Evolutionary conservation across 1,140 invertebrate species (phyloP), one percentile per base, ranked within the genome.

Genomic region (Monomorium pharaonis): DNA sequence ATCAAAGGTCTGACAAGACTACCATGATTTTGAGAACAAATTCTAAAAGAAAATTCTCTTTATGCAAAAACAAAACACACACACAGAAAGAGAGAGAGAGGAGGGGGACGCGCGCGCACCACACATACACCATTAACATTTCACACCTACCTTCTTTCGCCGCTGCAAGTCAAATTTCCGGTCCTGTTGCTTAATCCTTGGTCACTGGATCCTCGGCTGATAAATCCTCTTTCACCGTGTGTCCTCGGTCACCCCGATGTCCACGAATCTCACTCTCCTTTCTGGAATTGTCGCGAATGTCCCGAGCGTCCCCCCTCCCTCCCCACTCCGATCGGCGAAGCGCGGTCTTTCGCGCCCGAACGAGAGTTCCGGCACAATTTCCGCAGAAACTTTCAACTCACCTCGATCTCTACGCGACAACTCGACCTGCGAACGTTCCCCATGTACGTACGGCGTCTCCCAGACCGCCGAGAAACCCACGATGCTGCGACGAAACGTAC

Each of bases 121-220:
- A n/a, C n/a, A n/a, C n/a, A n/a, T n/a, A n/a, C n/a, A n/a, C 16
- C 9, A 37, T 74, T 72, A 72, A 72, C 9, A 33, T 74, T 9
- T 16, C n/a, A 3, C n/a, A 21, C 12, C 1, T 33, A 54, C 70
- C 47, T 74, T 74, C 1, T 16, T 7, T 33, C 47, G 5, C 30
- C n/a, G 69, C 5, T n/a, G 69, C 18, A 33, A 47, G 49, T 70
- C 24, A 30, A n/a, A 18, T 10, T 12, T 65, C 12, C 3, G 12
- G 42, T 24, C 4, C 0, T n/a, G 24, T 10, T 67, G 12, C 12
- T 51, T 30, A 10, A n/a, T 72, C 37, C 37, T 24, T 30, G 33
- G 33, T 21, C 42, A 18, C 33, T 16, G n/a, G 6, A 75, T 75
- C 21, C 3, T 14, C 27, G n/a, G 7, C n/a, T 5, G 33, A 37